Evolutionary conservation across 1,140 invertebrate genomes (phyloP).

Genomic region (Artemia franciscana): DNA sequence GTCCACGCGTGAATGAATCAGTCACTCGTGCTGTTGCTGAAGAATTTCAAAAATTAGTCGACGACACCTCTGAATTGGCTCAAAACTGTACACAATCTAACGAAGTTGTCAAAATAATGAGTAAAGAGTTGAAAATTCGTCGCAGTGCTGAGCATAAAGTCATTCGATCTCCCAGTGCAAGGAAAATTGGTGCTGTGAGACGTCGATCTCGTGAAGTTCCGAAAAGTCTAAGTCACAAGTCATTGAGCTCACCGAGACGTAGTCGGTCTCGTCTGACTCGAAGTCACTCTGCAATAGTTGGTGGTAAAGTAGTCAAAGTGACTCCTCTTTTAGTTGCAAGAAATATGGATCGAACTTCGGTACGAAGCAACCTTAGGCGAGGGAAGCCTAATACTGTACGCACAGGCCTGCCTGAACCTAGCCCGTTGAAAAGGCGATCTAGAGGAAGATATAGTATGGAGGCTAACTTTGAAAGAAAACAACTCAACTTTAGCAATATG

Average conservation of each 20-base stretch:
- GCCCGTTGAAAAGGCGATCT: slow-evolving; percentile 5
- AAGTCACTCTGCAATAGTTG: slow-evolving; percentile 5
- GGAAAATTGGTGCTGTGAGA: slow-evolving; percentile 46
- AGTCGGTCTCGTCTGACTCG: background rate
- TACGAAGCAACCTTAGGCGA: slow-evolving; percentile 13
- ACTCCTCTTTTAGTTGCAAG: background rate
- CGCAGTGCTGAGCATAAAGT: slow-evolving; percentile 37
- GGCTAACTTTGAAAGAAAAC: background rate
- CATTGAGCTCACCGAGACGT: background rate
- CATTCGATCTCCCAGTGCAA: slow-evolving; percentile 48
- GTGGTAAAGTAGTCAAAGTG: background rate
- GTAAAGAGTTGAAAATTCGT: slow-evolving; percentile 44
- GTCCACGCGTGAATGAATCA: background rate
- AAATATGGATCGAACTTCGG: background rate
- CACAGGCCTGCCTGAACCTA: slow-evolving; percentile 16
- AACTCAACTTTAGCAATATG: background rate
- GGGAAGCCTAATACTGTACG: slow-evolving; percentile 17
- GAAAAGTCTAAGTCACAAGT: slow-evolving; percentile 16
- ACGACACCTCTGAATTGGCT: slow-evolving; percentile 31
- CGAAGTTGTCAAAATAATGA: slow-evolving; percentile 37
- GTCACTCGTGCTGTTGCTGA: background rate
- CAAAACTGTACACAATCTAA: slow-evolving; percentile 33
- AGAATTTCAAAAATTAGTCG: slow-evolving; percentile 42
- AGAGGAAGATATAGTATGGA: background rate
- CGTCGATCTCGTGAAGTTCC: slow-evolving; percentile 32